Evolutionary conservation across 2,797 vertebrate species (phyloP), one percentile per base, ranked within the genome.

Genomic region (Channa striata): DNA sequence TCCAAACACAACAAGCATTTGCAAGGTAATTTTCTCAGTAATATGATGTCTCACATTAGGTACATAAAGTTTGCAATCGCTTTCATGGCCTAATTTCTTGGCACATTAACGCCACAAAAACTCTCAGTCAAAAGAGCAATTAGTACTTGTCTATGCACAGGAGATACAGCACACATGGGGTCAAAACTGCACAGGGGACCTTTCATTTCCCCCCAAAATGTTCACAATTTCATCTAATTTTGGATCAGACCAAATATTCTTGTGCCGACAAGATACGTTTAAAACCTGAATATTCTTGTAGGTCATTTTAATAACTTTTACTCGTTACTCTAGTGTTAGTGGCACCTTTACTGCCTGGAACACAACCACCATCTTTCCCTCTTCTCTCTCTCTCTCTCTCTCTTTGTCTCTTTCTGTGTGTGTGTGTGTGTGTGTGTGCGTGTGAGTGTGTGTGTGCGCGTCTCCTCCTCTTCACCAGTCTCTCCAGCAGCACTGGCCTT

Each of bases 401-500:
- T 30, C 13, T 54, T 17, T 47, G 5, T 39, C 25, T 5, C 3
- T 50, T 14, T 16, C 6, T 61, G 5, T 59, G 8, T 37, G 9
- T 67, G 4, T 77, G 11, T 85, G 16, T 80, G 10, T 71, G 53
- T 48, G 62, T 58, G 33, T 51, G 20, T 59, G n/a, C n/a, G n/a
- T n/a, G n/a, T n/a, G n/a, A n/a, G n/a, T n/a, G n/a, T 44, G 17
- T 59, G 30, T 64, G 10, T 51, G 44, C 66, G 46, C 49, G 69
- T 70, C 4, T 72, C 59, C 36, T 78, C 23, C 56, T 34, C 23
- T 44, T 81, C 56, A 34, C 83, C 77, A 72, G 73, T 78, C 73
- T 78, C 78, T 87, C 72, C 54, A 81, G 89, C 86, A 93, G 93
- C 92, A 93, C 95, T 94, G 93, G 92, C 93, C 93, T 93, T 93